Base-by-base conservation (phyloP, 2,113 vertebrate species). In the Triplophysa dalaica region DNA sequence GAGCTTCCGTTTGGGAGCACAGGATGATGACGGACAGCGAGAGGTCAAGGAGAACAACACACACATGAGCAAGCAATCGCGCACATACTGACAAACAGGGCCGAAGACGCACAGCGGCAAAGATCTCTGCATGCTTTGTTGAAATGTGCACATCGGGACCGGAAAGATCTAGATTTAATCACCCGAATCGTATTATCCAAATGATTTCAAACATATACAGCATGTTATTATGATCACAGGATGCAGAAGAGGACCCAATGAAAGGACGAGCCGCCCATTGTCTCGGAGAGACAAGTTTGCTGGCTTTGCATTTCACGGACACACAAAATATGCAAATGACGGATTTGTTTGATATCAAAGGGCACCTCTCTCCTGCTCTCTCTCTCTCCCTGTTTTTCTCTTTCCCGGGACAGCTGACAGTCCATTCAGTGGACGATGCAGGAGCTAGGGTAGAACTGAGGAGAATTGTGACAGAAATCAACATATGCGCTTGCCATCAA, bases 261-360 rank as follows among this genome's bases (percentile, higher is more conserved):
- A 72, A 80, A 62, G 48, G 19, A 80, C n/a, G 50, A 60, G 52
- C 77, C 24, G 22, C 33, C 60, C 48, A 84, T 78, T 78, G 74
- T 82, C 63, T 58, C 19, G 26, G 24, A 75, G 69, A 77, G 69
- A 82, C 70, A 84, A 82, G 50, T 83, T 80, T 73, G 81, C 72
- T 80, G 67, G 58, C 75, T 79, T 77, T 83, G 81, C 78, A 87
- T 77, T 83, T 83, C 43, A 82, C 29, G 76, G 75, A 79, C 88
- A 87, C 88, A 93, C 87, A 92, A 84, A 88, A 89, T 88, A 94
- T 94, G 93, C 85, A 94, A 95, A 95, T 94, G 81, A 89, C 73
- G 87, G 89, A 87, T 89, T 88, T 83, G 89, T 87, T 78, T 85
- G 90, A 87, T 85, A 89, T 85, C 87, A 91, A 89, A 91, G 91